Conservation (phyloP, 92 coral and sea anemone genomes). For the Bergia puertoricense region DNA sequence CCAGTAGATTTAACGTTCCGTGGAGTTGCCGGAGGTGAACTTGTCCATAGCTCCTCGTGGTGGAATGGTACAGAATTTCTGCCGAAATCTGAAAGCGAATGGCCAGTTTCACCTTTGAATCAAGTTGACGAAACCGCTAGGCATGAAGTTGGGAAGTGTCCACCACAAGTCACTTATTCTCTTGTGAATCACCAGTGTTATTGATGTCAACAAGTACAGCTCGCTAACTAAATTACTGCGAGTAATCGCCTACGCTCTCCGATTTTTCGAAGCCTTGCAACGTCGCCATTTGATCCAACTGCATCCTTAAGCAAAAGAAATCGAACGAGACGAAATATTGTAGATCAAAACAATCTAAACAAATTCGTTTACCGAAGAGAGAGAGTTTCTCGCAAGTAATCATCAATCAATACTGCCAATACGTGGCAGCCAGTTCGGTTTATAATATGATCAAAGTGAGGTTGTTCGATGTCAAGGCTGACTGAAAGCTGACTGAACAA, state of each 20-base stretch:
- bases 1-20: constrained; percentile 49
- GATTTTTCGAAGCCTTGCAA: not conserved
- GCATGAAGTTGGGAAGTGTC: not conserved
- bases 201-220: not conserved
- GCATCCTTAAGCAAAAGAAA: not conserved
- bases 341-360: not conserved
- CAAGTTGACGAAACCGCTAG: not conserved
- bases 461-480: constrained; percentile 17
- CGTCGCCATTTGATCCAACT: not conserved
- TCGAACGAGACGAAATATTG: not conserved
- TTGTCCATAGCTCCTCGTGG: constrained; percentile 33
- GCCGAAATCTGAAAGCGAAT: constrained; percentile 16
- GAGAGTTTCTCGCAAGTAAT: too few species aligned
- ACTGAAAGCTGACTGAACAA: not conserved
- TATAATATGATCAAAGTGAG: not conserved
- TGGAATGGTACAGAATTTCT: constrained; percentile 51
- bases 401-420: not conserved
- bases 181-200: not conserved
- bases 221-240: not conserved
- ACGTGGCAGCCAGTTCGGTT: not conserved
- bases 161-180: not conserved
- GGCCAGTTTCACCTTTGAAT: constrained; percentile 9
- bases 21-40: constrained; percentile 34
- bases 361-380: too few species aligned
- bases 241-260: not conserved